Evolutionary conservation across 1,140 invertebrate genomes (phyloP).

Genomic region (Pseudomyrmex concolor): DNA sequence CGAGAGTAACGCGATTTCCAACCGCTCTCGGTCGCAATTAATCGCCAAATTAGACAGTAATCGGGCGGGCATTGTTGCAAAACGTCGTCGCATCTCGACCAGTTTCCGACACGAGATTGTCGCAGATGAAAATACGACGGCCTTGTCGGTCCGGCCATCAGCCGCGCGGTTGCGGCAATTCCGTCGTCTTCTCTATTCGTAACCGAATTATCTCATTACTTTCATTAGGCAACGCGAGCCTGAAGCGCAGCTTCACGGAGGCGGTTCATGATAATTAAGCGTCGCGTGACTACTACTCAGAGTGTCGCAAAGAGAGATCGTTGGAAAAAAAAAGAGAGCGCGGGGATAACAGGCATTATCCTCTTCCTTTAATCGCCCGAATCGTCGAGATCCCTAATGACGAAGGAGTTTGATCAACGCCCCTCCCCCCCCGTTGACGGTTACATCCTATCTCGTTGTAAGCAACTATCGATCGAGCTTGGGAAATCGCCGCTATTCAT

Average conservation of each 20-base stretch:
- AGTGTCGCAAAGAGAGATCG: conserved; percentile 43
- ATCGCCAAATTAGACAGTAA: conserved; percentile 30
- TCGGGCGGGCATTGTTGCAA: conserved; percentile 42
- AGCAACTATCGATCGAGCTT: conserved; percentile 23
- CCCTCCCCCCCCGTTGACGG: not conserved
- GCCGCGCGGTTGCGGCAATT: conserved; percentile 52
- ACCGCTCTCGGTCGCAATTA: not conserved
- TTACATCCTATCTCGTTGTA: not conserved
- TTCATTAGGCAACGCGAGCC: conserved; percentile 48
- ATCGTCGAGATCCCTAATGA: conserved; percentile 18
- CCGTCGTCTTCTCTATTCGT: conserved; percentile 11
- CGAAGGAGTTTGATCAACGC: conserved; percentile 45
- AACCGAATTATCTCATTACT: conserved; percentile 71
- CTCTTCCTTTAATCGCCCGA: conserved; percentile 43
- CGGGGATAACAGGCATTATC: conserved; percentile 13
- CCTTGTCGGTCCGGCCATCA: conserved; percentile 42
- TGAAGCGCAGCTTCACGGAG: not conserved
- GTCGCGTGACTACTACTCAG: conserved; percentile 1
- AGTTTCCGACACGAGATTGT: not conserved
- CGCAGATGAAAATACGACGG: conserved; percentile 58
- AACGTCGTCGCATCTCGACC: not conserved
- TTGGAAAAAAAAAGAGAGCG: too few relatives aligned
- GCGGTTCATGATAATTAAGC: conserved; percentile 54
- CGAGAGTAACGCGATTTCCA: not conserved
- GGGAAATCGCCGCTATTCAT: conserved; percentile 32